Conservation (phyloP, 2,888 invertebrate species). For the Pegoplata infirma region DNA sequence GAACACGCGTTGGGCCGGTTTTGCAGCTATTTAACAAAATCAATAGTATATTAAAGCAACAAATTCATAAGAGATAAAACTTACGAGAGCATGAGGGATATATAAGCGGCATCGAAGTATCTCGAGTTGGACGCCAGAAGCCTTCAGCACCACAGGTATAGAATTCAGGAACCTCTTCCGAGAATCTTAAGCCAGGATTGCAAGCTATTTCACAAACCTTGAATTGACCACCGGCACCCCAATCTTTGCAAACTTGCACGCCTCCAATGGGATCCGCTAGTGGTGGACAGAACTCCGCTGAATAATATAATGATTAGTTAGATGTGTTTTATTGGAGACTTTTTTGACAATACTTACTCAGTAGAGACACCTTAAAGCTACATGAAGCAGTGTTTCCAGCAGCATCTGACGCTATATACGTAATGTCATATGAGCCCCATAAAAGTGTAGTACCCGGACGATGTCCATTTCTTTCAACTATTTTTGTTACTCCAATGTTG, state of each 20-base stretch:
- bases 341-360: conserved; percentile 83
- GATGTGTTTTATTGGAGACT: neutral
- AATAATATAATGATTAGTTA: conserved; percentile 21
- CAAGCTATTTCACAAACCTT: conserved; percentile 95
- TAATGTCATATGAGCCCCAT: conserved; percentile 95
- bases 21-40: conserved; percentile 82
- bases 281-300: conserved; percentile 94
- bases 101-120: conserved; percentile 88
- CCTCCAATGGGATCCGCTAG: conserved; percentile 94
- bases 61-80: conserved; percentile 66
- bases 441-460: conserved; percentile 91
- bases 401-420: conserved; percentile 95
- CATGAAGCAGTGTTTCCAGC: conserved; percentile 95
- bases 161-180: conserved; percentile 95
- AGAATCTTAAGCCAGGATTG: conserved; percentile 91
- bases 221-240: conserved; percentile 97
- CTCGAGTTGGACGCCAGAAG: conserved; percentile 94
- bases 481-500: conserved; percentile 88
- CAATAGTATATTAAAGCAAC: neutral
- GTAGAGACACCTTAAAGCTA: conserved; percentile 92
- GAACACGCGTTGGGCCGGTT: conserved; percentile 96
- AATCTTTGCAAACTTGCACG: conserved; percentile 93
- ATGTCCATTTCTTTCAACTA: conserved; percentile 91
- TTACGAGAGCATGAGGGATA: conserved; percentile 95
- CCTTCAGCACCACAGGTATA: conserved; percentile 99